These are phyloP conservation scores for Zosterops japonicus DNA, from an alignment of 2,113 vertebrate species.

Conservation along the genomic window DNA sequence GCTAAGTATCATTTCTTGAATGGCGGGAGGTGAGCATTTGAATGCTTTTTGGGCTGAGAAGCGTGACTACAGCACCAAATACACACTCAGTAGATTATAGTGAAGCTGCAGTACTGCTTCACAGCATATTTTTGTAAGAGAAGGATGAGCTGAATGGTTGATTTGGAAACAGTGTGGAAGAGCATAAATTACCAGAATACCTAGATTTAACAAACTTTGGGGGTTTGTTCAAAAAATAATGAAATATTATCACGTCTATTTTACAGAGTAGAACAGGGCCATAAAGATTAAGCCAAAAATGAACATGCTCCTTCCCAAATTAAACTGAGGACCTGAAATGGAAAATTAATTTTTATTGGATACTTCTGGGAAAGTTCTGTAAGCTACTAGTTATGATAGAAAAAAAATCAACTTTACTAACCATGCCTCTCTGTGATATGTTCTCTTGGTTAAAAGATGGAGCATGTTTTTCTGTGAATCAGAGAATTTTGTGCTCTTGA, in stretches of 20 bases:
- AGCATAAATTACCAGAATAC: neutral
- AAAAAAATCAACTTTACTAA: neutral
- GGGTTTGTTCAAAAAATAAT: neutral
- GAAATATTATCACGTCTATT: neutral
- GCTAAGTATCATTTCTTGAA: neutral
- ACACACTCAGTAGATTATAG: neutral
- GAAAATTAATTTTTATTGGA: conserved; percentile 26
- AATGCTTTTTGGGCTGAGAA: neutral
- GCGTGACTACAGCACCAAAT: neutral
- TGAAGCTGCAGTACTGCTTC: neutral
- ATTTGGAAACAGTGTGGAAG: neutral
- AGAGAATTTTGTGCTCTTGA: neutral
- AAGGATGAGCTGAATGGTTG: neutral
- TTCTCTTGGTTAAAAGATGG: neutral
- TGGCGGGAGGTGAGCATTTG: neutral
- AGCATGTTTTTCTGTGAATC: neutral
- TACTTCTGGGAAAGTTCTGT: neutral
- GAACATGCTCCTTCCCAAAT: neutral
- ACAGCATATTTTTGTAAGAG: neutral
- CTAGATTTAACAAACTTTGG: neutral
- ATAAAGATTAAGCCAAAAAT: conserved; percentile 5
- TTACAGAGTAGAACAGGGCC: neutral
- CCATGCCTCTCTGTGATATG: neutral
- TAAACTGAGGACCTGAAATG: neutral
- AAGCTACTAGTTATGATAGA: neutral